These are phyloP conservation scores for Redunca redunca DNA, from an alignment of 2,113 vertebrate genomes.

Conservation along the genomic window DNA sequence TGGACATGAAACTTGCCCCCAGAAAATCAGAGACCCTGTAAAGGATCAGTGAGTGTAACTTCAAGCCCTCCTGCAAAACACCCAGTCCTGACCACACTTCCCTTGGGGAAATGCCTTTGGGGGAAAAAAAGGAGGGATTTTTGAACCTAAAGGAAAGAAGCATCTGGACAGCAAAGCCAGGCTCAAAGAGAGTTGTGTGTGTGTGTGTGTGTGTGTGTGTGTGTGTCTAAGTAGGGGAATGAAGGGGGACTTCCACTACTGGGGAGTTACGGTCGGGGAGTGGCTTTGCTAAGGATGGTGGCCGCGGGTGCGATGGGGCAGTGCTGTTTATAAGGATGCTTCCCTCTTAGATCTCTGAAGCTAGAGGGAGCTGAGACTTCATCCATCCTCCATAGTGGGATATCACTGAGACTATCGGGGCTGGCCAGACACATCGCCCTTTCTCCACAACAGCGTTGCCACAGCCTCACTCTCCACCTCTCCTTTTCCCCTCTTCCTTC, in stretches of 20 bases:
- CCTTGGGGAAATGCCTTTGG: neutral
- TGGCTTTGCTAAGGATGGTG: neutral
- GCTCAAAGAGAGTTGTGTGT: neutral
- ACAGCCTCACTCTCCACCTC: neutral
- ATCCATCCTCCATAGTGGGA: neutral
- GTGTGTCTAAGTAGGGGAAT: neutral
- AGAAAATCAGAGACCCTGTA: neutral
- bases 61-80: neutral
- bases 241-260: fast-evolving
- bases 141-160: neutral
- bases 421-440: neutral
- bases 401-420: neutral
- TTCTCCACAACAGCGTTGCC: fast-evolving
- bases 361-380: neutral
- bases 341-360: neutral
- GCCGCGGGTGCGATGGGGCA: fast-evolving
- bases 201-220: neutral
- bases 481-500: neutral
- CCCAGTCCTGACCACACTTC: neutral
- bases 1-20: neutral
- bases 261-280: neutral
- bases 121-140: neutral
- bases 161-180: neutral
- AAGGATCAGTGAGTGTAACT: neutral
- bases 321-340: neutral